Evolutionary conservation across 92 coral and sea anemone genomes (phyloP), one percentile per base, ranked within the genome.

Genomic region (Zoanthus sansibaricus): DNA sequence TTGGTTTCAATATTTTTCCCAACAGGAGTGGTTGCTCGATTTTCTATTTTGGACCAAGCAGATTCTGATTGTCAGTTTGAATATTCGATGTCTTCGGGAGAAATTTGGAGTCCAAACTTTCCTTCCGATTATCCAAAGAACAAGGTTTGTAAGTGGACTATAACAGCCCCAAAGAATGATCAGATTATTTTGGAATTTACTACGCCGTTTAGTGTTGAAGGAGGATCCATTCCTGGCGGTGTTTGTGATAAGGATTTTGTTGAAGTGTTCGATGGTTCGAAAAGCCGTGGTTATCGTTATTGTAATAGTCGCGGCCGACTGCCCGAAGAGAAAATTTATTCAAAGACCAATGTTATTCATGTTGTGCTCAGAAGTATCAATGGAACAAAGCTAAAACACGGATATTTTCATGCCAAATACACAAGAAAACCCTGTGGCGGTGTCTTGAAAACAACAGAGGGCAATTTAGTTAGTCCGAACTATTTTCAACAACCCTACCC

Each of bases 71-170:
- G 93, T 83, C 68, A 83, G 49, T 82, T 69, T 47, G 70, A 42
- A 9, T 68, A 21, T 82, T 82, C 79, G 4, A 74, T 68, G 11
- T 47, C 94, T 6, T 86, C 92, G 31, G 95, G 95, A 30, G 88
- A 86, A 73, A 88, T 94, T 49, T 79, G 45, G 32, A 94, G 94
- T 69, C 95, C 98, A 21, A 86, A 75, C 89, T 94, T 84, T 69
- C 94, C 98, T 14, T 49, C 30, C 15, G 77, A 64, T 70, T 93
- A 91, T 82, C 93, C 98, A 7, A 59, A 72, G 73, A 66, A 56
- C 59, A 82, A 78, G 59, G 87, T 85, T 12, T 97, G 99, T 67
- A 86, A 82, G 31, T 97, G 99, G 99, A 88, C 83, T 15, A 93
- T 97, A 54, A 55, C 5, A 32, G 83, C 90, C 54, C 95, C 91